Conservation (phyloP, 2,888 invertebrate species). For the Coronaproctus castanopsis region DNA sequence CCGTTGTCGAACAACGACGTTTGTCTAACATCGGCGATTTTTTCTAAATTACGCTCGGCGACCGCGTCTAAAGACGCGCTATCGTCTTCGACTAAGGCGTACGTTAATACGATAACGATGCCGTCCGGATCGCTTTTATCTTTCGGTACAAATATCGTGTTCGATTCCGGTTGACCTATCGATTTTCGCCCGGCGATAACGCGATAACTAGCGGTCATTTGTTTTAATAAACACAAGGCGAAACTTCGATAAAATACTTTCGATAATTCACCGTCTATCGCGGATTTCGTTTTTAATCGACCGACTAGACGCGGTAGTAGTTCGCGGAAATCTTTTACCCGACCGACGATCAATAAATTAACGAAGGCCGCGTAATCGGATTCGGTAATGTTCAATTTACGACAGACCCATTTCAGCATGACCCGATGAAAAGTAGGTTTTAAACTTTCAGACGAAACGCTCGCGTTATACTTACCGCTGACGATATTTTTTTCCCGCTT, state of each 20-base stretch:
- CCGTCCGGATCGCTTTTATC: neutral
- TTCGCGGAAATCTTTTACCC: neutral
- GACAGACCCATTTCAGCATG: neutral
- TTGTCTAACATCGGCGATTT: too few species aligned
- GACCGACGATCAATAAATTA: neutral
- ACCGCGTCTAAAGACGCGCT: too few species aligned
- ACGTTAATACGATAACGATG: too few species aligned
- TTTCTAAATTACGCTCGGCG: too few species aligned
- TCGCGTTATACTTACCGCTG: neutral
- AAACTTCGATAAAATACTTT: neutral
- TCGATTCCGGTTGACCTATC: neutral
- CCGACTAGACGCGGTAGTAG: neutral
- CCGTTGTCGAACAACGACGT: neutral
- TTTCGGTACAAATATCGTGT: neutral
- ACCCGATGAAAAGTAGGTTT: neutral
- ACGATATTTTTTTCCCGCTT: too few species aligned
- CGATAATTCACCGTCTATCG: neutral
- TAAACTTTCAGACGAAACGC: neutral
- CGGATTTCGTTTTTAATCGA: neutral
- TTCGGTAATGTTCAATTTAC: neutral
- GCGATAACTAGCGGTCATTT: neutral
- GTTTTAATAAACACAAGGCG: neutral
- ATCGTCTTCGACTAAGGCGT: too few species aligned
- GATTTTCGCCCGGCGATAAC: neutral
- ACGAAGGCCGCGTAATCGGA: neutral